phyloP scores from a whole-genome alignment of 1,140 invertebrate genomes.

The Drosophila orena region DNA sequence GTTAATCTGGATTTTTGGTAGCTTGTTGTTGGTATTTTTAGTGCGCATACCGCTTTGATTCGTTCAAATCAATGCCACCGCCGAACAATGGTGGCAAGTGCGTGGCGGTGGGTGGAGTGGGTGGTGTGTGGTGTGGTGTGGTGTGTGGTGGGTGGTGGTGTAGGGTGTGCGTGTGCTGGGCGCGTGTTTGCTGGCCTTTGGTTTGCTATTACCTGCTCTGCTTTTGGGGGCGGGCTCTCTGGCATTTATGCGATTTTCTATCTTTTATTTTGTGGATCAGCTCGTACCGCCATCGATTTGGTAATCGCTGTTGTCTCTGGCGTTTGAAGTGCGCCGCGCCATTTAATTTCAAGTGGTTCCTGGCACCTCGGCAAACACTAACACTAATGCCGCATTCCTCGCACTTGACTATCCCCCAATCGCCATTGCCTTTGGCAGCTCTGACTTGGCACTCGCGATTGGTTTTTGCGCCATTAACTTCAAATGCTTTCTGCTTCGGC shows the following conservation, averaged over 20 bases:
- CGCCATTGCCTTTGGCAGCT: conserved; percentile 14
- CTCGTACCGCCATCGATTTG: conserved; percentile 34
- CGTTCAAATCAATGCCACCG: conserved; percentile 80
- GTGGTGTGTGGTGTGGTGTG: too few relatives aligned
- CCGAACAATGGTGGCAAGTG: conserved; percentile 37
- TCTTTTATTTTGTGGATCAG: not conserved
- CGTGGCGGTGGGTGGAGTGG: not conserved
- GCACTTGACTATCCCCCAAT: conserved; percentile 24
- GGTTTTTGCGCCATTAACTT: conserved; percentile 34
- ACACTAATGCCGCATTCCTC: conserved; percentile 18
- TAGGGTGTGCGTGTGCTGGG: conserved; percentile 43
- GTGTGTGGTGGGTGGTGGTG: conserved; percentile 7
- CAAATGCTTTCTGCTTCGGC: conserved; percentile 25
- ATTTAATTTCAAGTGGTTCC: conserved; percentile 73
- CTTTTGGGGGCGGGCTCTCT: conserved; percentile 38
- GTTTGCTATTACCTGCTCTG: conserved; percentile 42
- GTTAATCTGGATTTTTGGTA: conserved; percentile 71
- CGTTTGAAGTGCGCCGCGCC: conserved; percentile 55
- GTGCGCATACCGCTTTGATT: conserved; percentile 82
- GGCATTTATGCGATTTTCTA: conserved; percentile 22
- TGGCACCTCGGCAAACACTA: conserved; percentile 23
- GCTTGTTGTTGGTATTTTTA: conserved; percentile 80
- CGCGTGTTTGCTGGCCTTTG: conserved; percentile 68
- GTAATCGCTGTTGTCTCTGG: conserved; percentile 68
- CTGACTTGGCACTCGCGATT: conserved; percentile 41